Conservation (phyloP, 2,797 vertebrate genomes). For the Artibeus lituratus region DNA sequence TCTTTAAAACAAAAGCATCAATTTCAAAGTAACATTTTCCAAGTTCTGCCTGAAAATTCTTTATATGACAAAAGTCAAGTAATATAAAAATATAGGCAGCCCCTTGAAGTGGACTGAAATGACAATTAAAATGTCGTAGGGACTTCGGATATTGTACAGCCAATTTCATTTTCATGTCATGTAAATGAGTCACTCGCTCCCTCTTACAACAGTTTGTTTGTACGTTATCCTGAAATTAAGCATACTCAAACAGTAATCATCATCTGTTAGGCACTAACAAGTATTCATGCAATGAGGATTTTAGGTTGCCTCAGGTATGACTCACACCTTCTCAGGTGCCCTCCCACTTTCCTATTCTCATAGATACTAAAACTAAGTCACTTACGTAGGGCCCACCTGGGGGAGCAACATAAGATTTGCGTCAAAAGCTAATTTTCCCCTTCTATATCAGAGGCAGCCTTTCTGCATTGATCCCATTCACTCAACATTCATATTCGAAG, state of each 20-base stretch:
- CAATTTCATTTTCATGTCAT: constrained; percentile 8
- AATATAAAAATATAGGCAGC: background rate
- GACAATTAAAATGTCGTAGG: background rate
- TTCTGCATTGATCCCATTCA: background rate
- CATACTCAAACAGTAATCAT: background rate
- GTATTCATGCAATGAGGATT: background rate
- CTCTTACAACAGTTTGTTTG: background rate
- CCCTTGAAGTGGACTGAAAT: constrained; percentile 18
- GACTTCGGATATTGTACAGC: background rate
- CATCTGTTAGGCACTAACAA: background rate
- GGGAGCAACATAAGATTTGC: background rate
- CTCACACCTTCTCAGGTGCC: background rate
- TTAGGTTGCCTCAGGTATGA: background rate
- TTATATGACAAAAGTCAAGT: background rate
- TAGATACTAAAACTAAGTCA: background rate
- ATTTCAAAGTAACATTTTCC: background rate
- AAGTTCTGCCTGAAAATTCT: background rate
- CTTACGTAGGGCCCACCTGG: background rate
- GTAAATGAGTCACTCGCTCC: background rate
- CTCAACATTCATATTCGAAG: background rate
- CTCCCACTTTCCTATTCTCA: background rate
- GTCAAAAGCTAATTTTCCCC: constrained; percentile 25
- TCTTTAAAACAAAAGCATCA: constrained; percentile 5
- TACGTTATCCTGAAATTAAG: constrained; percentile 15
- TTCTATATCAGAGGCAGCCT: background rate